These are phyloP conservation scores for Todiramphus saurophagus DNA, from an alignment of 2,113 vertebrate genomes.

Conservation along the genomic window DNA sequence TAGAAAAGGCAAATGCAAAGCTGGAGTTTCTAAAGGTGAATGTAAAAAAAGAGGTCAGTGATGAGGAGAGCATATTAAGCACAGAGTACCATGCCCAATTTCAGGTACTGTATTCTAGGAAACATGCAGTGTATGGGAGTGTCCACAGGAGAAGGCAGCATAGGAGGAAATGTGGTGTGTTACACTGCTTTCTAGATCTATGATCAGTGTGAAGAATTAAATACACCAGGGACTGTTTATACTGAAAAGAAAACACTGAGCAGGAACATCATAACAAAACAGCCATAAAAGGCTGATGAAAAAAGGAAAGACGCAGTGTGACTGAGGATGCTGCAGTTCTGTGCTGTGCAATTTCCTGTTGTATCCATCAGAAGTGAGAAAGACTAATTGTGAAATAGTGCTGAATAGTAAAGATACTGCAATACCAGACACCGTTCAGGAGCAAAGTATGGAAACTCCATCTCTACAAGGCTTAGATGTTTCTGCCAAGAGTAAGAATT, in stretches of 20 bases:
- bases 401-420: not conserved
- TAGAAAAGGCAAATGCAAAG: not conserved
- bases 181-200: not conserved
- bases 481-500: not conserved
- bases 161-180: not conserved
- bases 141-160: not conserved
- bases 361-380: not conserved
- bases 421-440: not conserved
- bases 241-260: not conserved
- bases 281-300: not conserved
- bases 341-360: not conserved
- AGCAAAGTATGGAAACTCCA: not conserved
- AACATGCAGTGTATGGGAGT: not conserved
- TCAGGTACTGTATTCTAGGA: not conserved
- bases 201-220: not conserved
- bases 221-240: not conserved
- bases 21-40: not conserved
- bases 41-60: not conserved
- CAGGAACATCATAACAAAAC: not conserved
- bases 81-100: not conserved
- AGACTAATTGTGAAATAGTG: not conserved
- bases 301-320: not conserved
- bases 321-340: not conserved
- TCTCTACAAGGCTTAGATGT: not conserved
- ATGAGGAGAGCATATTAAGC: not conserved